Evolutionary conservation across 2,888 invertebrate genomes (phyloP).

Genomic region (Drosophila yooni): DNA sequence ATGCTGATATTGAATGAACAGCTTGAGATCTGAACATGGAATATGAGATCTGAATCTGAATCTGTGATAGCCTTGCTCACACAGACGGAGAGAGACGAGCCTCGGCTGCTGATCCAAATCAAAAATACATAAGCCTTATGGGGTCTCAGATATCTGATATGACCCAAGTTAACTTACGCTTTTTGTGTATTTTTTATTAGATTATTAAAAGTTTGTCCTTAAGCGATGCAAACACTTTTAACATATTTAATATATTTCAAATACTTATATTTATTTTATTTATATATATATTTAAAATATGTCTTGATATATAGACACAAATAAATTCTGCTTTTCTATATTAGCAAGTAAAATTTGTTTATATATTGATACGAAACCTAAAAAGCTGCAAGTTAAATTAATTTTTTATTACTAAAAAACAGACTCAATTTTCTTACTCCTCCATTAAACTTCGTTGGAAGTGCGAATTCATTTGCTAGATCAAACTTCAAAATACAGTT

Average conservation of each 20-base stretch:
- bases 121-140: not conserved
- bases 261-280: too few relatives aligned
- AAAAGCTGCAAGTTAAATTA: accelerated
- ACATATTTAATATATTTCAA: too few relatives aligned
- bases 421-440: not conserved
- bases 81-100: not conserved
- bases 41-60: not conserved
- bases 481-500: constrained; percentile 17
- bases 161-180: too few relatives aligned
- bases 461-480: constrained; percentile 31
- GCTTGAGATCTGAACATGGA: not conserved
- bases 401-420: not conserved
- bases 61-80: not conserved
- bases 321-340: too few relatives aligned
- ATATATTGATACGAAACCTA: not conserved
- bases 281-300: too few relatives aligned
- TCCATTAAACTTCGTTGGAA: not conserved
- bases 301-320: too few relatives aligned
- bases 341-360: not conserved
- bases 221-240: too few relatives aligned
- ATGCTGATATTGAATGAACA: too few relatives aligned
- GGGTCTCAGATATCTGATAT: not conserved
- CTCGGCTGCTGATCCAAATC: not conserved
- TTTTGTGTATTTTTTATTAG: too few relatives aligned
- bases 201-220: too few relatives aligned